A percentile compares a stretch with the other conserved stretches of the same genome.
phyloP scores from a whole-genome alignment of 1,140 invertebrate species.

The Bombus waltoni region DNA sequence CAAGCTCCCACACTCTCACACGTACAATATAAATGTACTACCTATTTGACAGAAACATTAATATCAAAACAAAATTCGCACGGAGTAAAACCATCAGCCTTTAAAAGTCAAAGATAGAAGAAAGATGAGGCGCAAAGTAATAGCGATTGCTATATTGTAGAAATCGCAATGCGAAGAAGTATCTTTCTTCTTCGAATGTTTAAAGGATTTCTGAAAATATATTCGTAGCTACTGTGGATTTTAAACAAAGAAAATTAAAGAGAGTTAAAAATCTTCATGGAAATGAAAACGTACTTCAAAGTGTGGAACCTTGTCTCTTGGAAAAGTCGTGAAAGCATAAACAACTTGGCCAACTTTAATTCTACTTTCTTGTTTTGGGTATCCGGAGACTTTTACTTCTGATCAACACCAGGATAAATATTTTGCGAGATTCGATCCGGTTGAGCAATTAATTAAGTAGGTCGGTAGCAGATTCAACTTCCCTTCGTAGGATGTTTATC shows the following conservation, averaged over 20 bases:
- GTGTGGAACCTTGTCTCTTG: neutral
- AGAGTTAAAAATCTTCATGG: slow-evolving; percentile 10
- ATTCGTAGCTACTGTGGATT: too few species aligned
- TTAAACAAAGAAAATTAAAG: slow-evolving; percentile 4
- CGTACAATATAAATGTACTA: too few species aligned
- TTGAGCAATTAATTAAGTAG: slow-evolving; percentile 15
- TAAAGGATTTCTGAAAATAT: neutral
- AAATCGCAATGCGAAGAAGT: neutral
- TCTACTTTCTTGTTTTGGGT: neutral
- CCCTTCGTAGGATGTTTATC: neutral
- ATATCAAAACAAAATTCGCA: neutral
- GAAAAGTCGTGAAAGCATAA: slow-evolving; percentile 1
- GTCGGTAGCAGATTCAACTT: neutral
- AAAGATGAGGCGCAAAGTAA: neutral
- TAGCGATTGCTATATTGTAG: neutral
- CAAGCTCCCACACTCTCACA: too few species aligned
- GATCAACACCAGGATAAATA: neutral
- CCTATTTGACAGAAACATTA: neutral
- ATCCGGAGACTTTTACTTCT: neutral
- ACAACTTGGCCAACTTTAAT: slow-evolving; percentile 19
- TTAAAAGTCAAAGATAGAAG: neutral
- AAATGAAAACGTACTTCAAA: slow-evolving; percentile 4
- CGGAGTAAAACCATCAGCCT: too few species aligned
- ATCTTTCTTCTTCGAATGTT: neutral
- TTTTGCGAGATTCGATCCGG: neutral